Evolutionary conservation across 2,888 invertebrate species (phyloP), one percentile per base, ranked within the genome.

Genomic region (Ormyrus rosae): DNA sequence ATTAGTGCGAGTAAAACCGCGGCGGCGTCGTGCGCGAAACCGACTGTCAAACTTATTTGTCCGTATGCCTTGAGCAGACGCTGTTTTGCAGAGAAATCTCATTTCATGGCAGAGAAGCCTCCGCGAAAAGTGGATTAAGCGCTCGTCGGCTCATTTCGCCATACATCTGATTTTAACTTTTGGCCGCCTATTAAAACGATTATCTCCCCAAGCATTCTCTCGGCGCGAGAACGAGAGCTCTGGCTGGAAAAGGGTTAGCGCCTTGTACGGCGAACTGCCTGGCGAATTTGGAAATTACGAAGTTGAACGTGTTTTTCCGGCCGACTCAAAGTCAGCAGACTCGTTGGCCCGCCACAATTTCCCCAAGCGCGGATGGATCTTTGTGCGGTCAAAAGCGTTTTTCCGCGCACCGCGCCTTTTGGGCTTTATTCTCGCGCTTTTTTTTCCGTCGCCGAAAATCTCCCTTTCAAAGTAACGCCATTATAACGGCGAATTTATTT

Each of bases 111-210:
- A 34, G 34, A 34, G 34, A 34, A 34, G 34, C 34, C 85, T 86
- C 19, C 10, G 58, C 85, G 87, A 86, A 86, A 88, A 89, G 87
- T 86, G 88, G 88, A 90, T 90, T 89, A 89, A 87, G 86, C 84
- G 83, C 85, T 84, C 13, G 86, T 87, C 89, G 88, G 82, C 83
- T 81, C 34, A 34, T 34, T 34, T 34, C 34, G 83, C 50, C 51
- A 69, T 60, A 82, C 82, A 86, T 86, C 85, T 85, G 86, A 87
- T 89, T 88, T 89, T 84, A 89, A 89, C 88, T 88, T 88, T 87
- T 77, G 82, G 67, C 67, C 85, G 84, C 85, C 88, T 89, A 89
- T 89, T 89, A 90, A 90, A 89, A 87, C 89, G 88, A 90, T 90
- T 89, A 90, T 86, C 85, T 81, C 51, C 65, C 56, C 69, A 19